Evolutionary conservation across 2,797 vertebrate genomes (phyloP).

Genomic region (Alfaro cultratus): DNA sequence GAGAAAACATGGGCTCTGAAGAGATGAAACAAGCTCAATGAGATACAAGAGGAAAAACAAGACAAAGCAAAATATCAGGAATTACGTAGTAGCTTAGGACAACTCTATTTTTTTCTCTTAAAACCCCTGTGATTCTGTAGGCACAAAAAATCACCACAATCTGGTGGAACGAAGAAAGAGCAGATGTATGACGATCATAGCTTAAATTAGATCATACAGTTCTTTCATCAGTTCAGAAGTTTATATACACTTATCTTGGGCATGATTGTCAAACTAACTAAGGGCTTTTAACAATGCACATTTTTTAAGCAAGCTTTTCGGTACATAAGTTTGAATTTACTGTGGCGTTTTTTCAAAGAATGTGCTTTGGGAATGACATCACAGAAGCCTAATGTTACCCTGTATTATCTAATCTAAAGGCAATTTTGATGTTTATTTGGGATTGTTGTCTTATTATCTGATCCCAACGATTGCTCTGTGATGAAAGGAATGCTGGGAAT

Average conservation of each 20-base stretch:
- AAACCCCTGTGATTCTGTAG: not conserved
- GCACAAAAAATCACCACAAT: not conserved
- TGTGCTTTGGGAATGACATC: not conserved
- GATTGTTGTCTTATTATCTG: not conserved
- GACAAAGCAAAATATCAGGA: not conserved
- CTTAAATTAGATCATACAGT: not conserved
- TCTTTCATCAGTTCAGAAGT: not conserved
- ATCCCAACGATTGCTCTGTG: not conserved
- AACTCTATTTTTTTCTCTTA: not conserved
- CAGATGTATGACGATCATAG: not conserved
- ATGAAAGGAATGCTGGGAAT: not conserved
- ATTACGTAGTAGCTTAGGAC: not conserved
- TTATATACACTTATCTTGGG: not conserved
- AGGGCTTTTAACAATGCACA: not conserved
- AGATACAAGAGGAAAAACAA: not conserved
- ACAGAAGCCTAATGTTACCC: not conserved
- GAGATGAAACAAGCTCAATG: not conserved
- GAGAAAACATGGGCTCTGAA: conserved; percentile 1
- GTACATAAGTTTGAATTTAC: not conserved
- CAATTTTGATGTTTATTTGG: not conserved
- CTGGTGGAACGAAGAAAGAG: not conserved
- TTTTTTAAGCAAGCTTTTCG: not conserved
- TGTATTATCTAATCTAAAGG: not conserved
- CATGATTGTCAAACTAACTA: not conserved
- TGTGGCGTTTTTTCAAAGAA: not conserved